phyloP scores from a whole-genome alignment of 53 echinoderm and acorn worm genomes.

The Paracentrotus lividus region DNA sequence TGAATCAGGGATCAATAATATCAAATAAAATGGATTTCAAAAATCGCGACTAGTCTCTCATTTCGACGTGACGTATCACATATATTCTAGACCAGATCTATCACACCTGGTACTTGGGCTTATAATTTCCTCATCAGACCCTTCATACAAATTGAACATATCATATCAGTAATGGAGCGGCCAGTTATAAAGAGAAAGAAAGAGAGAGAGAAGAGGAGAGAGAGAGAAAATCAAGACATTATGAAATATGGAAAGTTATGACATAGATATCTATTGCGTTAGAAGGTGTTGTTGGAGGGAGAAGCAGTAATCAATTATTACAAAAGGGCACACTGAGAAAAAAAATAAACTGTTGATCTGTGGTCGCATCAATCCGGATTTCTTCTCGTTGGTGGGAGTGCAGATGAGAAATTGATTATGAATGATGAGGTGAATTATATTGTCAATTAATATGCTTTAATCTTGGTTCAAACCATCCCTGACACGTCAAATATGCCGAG shows the following conservation, averaged over 20 bases:
- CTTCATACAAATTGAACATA: too few species aligned
- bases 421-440: slow-evolving; percentile 40
- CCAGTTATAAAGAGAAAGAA: neutral
- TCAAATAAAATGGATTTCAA: too few species aligned
- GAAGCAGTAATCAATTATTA: neutral
- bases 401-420: slow-evolving; percentile 55
- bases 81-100: too few species aligned
- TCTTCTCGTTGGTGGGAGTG: neutral
- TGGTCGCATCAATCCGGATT: slow-evolving; percentile 1
- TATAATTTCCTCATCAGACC: too few species aligned
- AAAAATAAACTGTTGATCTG: slow-evolving; percentile 31
- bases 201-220: neutral
- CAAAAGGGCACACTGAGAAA: neutral
- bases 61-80: too few species aligned
- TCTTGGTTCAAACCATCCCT: slow-evolving; percentile 18
- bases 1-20: too few species aligned
- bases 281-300: neutral
- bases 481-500: slow-evolving; percentile 13
- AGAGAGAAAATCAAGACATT: neutral
- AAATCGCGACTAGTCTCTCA: too few species aligned
- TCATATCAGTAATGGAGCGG: too few species aligned
- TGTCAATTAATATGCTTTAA: slow-evolving; percentile 45
- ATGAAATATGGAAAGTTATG: neutral
- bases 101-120: too few species aligned
- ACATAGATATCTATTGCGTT: neutral